A percentile compares a stretch with the other conserved stretches of the same genome.
phyloP scores from a whole-genome alignment of 2,888 invertebrate species.

The Platerodrilus igneus region DNA sequence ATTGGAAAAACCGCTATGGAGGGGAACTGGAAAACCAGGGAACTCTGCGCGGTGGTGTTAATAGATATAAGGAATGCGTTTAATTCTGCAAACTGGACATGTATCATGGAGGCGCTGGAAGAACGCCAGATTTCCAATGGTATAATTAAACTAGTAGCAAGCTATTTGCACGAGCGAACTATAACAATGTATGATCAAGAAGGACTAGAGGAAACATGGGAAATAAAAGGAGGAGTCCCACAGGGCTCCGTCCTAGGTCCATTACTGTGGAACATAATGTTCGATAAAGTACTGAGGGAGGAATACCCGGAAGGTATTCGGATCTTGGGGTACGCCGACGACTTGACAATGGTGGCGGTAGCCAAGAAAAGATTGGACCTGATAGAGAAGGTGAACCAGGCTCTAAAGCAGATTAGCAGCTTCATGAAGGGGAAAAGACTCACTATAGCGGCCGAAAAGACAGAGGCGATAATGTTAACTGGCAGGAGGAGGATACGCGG shows the following conservation, averaged over 20 bases:
- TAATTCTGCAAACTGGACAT: background rate
- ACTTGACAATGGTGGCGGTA: constrained; percentile 26
- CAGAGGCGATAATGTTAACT: constrained; percentile 5
- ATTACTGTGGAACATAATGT: constrained; percentile 18
- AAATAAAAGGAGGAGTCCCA: constrained; percentile 12
- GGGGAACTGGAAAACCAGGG: no score
- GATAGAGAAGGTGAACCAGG: constrained; percentile 1
- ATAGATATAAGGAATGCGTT: no score
- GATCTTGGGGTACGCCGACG: constrained; percentile 20
- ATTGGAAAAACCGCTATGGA: no score
- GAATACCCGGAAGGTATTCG: constrained; percentile 21
- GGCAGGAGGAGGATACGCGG: background rate
- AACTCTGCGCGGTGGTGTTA: no score
- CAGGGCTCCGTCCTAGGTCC: constrained; percentile 21
- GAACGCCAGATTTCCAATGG: background rate
- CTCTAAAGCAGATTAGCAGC: background rate
- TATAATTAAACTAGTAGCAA: background rate
- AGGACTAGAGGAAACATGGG: constrained; percentile 1
- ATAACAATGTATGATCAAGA: constrained; percentile 3
- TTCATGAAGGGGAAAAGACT: constrained; percentile 3
- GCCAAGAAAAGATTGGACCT: constrained; percentile 10
- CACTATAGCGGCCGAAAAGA: constrained; percentile 9
- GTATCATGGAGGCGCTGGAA: background rate
- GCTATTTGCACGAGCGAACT: constrained; percentile 3
- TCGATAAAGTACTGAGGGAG: constrained; percentile 13